Conservation (phyloP, 2,113 vertebrate species). For the Haplochromis burtoni region DNA sequence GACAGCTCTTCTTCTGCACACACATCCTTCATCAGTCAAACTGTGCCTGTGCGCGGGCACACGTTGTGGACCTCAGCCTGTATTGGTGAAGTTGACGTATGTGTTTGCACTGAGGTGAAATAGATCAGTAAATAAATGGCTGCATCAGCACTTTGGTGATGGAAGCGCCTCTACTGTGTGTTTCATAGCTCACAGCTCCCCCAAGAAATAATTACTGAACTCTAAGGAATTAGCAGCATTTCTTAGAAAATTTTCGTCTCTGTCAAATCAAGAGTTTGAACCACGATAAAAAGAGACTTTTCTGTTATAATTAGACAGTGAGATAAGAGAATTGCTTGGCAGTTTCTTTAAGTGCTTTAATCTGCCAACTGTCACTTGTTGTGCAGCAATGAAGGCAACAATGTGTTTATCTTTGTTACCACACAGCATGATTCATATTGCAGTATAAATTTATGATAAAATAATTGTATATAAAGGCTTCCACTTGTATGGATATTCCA, state of each 20-base stretch:
- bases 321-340: neutral
- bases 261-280: neutral
- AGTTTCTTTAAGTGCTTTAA: neutral
- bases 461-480: neutral
- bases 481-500: fast-evolving
- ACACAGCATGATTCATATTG: neutral
- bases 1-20: neutral
- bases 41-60: neutral
- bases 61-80: neutral
- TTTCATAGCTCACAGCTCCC: neutral
- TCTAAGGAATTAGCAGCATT: neutral
- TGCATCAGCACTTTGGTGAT: conserved; percentile 16
- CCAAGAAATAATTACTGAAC: neutral
- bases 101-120: neutral
- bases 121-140: conserved; percentile 10
- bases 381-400: neutral
- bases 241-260: neutral
- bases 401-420: neutral
- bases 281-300: neutral
- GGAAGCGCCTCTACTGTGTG: neutral
- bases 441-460: neutral
- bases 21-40: neutral
- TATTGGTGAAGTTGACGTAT: neutral
- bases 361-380: neutral
- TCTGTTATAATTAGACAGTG: neutral